Percentiles rank a stretch among this genome's conserved stretches.
phyloP scores from a whole-genome alignment of 2,797 vertebrate genomes.

The Cynodonichthys magdalenae region DNA sequence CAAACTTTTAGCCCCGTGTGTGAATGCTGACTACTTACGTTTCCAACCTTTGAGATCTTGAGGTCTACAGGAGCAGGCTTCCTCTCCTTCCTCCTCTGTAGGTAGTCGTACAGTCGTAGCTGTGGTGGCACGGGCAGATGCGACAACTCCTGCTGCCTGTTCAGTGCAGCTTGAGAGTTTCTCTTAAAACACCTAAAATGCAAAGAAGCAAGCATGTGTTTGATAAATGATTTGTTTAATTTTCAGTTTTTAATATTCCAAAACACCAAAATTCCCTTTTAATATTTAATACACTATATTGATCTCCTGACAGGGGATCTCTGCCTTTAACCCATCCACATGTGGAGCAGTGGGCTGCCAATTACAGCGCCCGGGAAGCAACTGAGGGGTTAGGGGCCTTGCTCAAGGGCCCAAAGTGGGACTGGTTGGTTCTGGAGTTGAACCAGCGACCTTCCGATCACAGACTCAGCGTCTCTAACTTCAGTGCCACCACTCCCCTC shows the following conservation, averaged over 20 bases:
- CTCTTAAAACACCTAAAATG: slow-evolving; percentile 90
- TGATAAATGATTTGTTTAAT: slow-evolving; percentile 3
- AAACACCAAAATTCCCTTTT: slow-evolving; percentile 5
- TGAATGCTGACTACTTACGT: slow-evolving; percentile 77
- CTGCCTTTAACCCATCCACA: too few species aligned
- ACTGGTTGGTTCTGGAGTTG: too few species aligned
- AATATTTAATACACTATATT: too few species aligned
- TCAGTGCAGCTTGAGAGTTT: slow-evolving; percentile 91
- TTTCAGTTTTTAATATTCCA: background rate
- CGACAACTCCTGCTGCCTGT: slow-evolving; percentile 93
- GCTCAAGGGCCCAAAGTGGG: too few species aligned
- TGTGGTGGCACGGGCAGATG: slow-evolving; percentile 90
- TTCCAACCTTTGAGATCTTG: slow-evolving; percentile 98
- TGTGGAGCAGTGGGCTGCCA: too few species aligned
- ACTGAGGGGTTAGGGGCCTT: too few species aligned
- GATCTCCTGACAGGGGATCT: too few species aligned
- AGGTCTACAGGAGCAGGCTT: slow-evolving; percentile 92
- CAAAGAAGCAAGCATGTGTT: slow-evolving; percentile 9
- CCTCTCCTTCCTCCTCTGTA: slow-evolving; percentile 95
- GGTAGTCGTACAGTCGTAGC: slow-evolving; percentile 92
- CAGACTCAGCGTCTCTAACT: too few species aligned
- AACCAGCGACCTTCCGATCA: too few species aligned
- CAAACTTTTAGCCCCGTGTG: background rate
- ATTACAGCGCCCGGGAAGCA: too few species aligned
- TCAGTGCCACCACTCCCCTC: too few species aligned